Conservation (phyloP, 2,797 vertebrate genomes). For the Gallinago stenura region DNA sequence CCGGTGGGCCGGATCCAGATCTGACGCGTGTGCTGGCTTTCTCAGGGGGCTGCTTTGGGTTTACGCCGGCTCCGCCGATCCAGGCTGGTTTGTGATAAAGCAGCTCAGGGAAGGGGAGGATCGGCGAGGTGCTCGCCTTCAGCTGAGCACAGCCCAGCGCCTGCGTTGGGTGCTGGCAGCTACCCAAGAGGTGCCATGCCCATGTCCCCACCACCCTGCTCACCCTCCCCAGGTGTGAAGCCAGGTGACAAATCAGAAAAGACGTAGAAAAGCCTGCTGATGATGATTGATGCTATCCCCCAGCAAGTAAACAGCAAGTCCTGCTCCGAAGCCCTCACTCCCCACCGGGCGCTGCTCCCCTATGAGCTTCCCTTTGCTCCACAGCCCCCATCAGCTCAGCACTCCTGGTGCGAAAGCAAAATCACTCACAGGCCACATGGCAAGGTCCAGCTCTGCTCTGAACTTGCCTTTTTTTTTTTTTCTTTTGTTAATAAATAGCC, state of each 20-base stretch:
- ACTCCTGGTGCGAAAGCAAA: neutral
- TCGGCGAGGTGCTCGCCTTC: rapidly evolving
- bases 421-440: rapidly evolving
- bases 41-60: neutral
- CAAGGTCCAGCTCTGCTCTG: neutral
- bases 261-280: neutral
- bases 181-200: neutral
- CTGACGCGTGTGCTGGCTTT: neutral
- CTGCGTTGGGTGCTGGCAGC: neutral
- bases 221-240: neutral
- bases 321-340: rapidly evolving
- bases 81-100: neutral
- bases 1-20: neutral
- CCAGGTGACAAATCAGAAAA: neutral
- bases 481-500: neutral
- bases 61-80: neutral
- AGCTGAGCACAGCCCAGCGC: neutral
- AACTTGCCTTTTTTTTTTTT: neutral
- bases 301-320: neutral
- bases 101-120: neutral
- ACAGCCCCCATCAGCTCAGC: neutral
- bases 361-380: neutral
- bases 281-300: rapidly evolving
- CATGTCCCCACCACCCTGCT: neutral
- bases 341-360: neutral